Percentiles rank a stretch among this genome's conserved stretches.
Evolutionary conservation across 2,888 invertebrate genomes (phyloP).

Genomic region (Prenolepis imparis): DNA sequence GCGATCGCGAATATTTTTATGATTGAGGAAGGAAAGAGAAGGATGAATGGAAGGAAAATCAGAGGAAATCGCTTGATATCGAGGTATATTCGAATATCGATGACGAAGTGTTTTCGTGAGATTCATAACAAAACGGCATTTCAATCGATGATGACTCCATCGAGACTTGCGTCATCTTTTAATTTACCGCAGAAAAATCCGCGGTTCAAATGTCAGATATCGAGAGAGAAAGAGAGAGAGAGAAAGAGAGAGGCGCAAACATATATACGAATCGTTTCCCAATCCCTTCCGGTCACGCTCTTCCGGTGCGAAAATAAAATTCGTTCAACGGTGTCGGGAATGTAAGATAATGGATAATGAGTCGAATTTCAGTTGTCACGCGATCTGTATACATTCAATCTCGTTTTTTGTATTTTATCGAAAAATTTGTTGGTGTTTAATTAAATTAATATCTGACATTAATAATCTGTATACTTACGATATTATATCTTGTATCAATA

Average conservation of each 20-base stretch:
- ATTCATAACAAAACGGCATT: slow-evolving; percentile 13
- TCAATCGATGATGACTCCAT: slow-evolving; percentile 18
- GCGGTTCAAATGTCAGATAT: slow-evolving; percentile 35
- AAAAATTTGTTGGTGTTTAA: neutral
- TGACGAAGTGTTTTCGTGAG: slow-evolving; percentile 11
- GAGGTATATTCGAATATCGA: neutral
- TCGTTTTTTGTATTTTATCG: neutral
- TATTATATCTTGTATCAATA: neutral
- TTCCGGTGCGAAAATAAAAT: slow-evolving; percentile 28
- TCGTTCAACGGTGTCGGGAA: neutral
- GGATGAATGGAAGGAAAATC: neutral
- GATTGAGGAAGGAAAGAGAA: neutral
- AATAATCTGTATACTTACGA: neutral
- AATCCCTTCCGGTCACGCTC: slow-evolving; percentile 5
- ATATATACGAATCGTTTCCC: neutral
- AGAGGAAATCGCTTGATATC: neutral
- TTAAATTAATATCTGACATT: neutral
- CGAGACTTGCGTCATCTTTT: slow-evolving; percentile 15
- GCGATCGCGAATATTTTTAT: neutral
- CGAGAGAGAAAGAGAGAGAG: slow-evolving; percentile 13
- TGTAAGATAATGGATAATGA: neutral
- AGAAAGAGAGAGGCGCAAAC: no score
- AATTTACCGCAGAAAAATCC: slow-evolving; percentile 10
- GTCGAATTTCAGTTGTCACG: neutral
- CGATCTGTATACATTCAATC: neutral